These are phyloP conservation scores for Holacanthella duospinosa DNA, from an alignment of 2,888 invertebrate genomes.

Conservation along the genomic window DNA sequence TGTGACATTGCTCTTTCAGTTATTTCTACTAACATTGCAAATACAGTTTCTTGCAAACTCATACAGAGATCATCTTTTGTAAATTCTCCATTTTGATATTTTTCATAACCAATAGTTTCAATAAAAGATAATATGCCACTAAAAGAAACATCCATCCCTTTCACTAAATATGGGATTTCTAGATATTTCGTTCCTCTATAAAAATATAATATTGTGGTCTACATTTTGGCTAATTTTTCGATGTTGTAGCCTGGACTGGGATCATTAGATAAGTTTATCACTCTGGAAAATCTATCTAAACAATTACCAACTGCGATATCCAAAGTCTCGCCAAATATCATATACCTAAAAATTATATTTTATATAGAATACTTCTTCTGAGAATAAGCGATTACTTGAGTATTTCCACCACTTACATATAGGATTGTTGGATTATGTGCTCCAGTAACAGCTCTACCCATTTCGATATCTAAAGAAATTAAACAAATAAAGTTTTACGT, in stretches of 20 bases:
- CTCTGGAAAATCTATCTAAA: conserved; percentile 89
- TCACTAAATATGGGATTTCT: conserved; percentile 86
- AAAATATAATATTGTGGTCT: conserved; percentile 16
- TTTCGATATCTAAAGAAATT: conserved; percentile 87
- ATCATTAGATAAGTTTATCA: conserved; percentile 89
- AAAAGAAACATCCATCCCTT: conserved; percentile 99
- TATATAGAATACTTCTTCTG: too few species aligned
- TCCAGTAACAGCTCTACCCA: conserved; percentile 91
- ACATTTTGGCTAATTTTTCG: conserved; percentile 87
- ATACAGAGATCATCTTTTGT: conserved; percentile 90
- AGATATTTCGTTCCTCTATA: conserved; percentile 63
- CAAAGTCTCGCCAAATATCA: conserved; percentile 98
- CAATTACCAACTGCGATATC: conserved; percentile 99
- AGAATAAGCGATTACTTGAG: conserved; percentile 90
- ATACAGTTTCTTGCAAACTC: conserved; percentile 93
- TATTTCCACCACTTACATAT: conserved; percentile 98
- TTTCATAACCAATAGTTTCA: conserved; percentile 53
- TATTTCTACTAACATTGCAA: conserved; percentile 97
- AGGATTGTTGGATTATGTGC: conserved; percentile 90
- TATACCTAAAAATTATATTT: too few species aligned
- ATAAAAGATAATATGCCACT: conserved; percentile 89
- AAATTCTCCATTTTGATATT: conserved; percentile 63
- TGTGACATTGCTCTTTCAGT: conserved; percentile 94
- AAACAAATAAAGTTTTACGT: too few species aligned
- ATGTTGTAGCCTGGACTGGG: conserved; percentile 99